Evolutionary conservation across 1,140 invertebrate species (phyloP), one percentile per base, ranked within the genome.

Genomic region (Prorops nasuta): DNA sequence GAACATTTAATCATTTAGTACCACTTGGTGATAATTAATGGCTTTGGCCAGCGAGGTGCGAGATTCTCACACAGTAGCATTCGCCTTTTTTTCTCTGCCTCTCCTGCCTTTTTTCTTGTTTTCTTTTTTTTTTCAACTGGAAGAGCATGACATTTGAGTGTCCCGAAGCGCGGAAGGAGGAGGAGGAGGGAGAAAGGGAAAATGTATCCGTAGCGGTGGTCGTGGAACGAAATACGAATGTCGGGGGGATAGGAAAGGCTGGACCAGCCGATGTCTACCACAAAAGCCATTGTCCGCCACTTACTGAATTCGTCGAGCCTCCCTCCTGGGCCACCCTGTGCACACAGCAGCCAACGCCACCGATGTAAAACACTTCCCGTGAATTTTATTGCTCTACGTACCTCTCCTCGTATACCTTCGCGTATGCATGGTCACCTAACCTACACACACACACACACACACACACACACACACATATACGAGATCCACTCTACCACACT

Each of bases 231-330:
- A 68, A 69, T 62, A 63, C 60, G 67, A 69, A 67, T 65, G 60
- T 58, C 34, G 38, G 37, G 12, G 28, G 53, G 51, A 41, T 49
- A 53, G 47, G 44, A 45, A 58, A 53, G 52, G 49, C 54, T 46
- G 54, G 50, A 16, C 24, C 17, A 49, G 51, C 53, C 47, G 47
- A 56, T 58, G 61, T 56, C 58, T 70, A 71, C 71, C 71, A 70
- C 71, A 74, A 74, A 74, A 74, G 69, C 72, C 69, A 74, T 74
- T 74, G 72, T 74, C 67, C 69, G 68, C 72, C 72, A 74, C 72
- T 73, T 74, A 74, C 69, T 71, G 69, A 71, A 74, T 74, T 73
- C 72, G 66, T 64, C 66, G 67, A 65, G 59, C 24, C 24, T 28
- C 10, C 24, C 24, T 28, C 24, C 24, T 60, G 35, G 40, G 44